Evolutionary conservation across 2,888 invertebrate species (phyloP).

Genomic region (Limulus polyphemus): DNA sequence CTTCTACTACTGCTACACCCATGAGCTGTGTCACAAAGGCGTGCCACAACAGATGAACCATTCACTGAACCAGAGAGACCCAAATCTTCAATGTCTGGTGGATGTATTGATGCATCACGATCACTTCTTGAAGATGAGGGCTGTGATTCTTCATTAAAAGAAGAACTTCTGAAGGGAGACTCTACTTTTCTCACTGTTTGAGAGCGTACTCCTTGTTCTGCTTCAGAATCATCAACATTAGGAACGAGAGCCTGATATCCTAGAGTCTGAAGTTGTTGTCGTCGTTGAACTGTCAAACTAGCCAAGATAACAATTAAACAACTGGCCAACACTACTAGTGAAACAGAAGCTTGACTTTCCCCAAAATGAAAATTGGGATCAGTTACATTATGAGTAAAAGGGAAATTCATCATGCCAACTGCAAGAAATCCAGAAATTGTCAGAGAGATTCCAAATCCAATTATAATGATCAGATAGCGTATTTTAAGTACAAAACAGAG

Average conservation of each 20-base stretch:
- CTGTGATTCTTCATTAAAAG: no score
- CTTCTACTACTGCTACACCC: conserved; percentile 27
- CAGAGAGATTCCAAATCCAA: conserved; percentile 32
- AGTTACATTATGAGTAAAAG: conserved; percentile 29
- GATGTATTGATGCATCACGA: no score
- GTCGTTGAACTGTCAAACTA: conserved; percentile 21
- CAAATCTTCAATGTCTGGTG: conserved; percentile 30
- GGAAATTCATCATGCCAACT: conserved; percentile 3
- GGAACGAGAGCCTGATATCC: background rate
- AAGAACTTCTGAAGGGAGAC: no score
- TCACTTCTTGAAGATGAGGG: no score
- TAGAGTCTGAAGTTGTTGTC: background rate
- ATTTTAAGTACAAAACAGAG: conserved; percentile 61
- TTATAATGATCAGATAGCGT: conserved; percentile 44
- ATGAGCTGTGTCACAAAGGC: conserved; percentile 16
- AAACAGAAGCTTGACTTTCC: conserved; percentile 55
- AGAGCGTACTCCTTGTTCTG: background rate
- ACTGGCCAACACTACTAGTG: conserved; percentile 12
- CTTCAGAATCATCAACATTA: background rate
- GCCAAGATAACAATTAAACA: conserved; percentile 14
- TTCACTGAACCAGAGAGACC: conserved; percentile 1
- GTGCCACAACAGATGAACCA: no score
- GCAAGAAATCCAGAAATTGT: conserved; percentile 5
- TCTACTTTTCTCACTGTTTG: no score
- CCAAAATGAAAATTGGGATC: conserved; percentile 67